Conservation (phyloP, 2,797 vertebrate genomes). For the Danio tinwini region DNA sequence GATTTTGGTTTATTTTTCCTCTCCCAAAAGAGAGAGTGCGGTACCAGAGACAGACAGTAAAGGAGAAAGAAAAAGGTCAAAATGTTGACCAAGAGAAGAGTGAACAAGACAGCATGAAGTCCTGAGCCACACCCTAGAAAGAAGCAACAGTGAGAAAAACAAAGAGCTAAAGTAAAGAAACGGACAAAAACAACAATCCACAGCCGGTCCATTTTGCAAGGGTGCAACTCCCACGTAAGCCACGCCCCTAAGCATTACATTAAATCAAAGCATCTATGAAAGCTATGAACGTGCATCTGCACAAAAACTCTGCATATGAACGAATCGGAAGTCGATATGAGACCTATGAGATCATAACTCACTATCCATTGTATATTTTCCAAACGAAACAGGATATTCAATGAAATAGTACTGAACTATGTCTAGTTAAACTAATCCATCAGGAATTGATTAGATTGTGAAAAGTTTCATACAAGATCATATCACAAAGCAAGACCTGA, state of each 20-base stretch:
- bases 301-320: conserved; percentile 10
- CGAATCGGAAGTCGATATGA: background rate
- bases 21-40: conserved; percentile 43
- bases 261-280: background rate
- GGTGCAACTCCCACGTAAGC: conserved; percentile 81
- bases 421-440: background rate
- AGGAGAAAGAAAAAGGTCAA: conserved; percentile 61
- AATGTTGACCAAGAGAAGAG: conserved; percentile 68
- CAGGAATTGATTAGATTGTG: background rate
- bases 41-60: conserved; percentile 41
- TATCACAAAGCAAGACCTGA: background rate
- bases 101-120: conserved; percentile 82
- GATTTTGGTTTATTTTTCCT: conserved; percentile 43
- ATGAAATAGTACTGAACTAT: background rate
- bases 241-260: conserved; percentile 50
- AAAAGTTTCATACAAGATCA: background rate
- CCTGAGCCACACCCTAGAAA: conserved; percentile 86
- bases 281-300: background rate
- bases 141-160: conserved; percentile 80
- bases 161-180: conserved; percentile 60
- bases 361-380: background rate
- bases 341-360: background rate
- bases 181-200: conserved; percentile 69
- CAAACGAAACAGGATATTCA: background rate
- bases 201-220: conserved; percentile 76